phyloP scores from a whole-genome alignment of 2,888 invertebrate genomes.

The Caenorhabditis afra region DNA sequence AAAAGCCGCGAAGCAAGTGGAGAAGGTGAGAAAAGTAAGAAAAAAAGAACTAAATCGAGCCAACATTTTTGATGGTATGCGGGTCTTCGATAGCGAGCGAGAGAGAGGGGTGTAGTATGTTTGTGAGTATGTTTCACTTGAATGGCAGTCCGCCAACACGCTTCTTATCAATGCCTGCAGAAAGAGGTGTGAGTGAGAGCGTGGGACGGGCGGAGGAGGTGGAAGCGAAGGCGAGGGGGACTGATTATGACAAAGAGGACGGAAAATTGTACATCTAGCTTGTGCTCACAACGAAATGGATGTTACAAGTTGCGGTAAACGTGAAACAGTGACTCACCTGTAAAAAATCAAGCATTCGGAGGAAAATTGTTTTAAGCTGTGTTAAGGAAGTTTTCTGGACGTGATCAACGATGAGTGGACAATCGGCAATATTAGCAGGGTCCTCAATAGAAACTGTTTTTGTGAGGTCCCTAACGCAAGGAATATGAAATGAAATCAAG shows the following conservation, averaged over 20 bases:
- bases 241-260: constrained; percentile 22
- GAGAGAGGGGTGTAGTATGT: constrained; percentile 44
- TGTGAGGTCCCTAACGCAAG: too few relatives aligned
- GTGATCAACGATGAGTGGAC: too few relatives aligned
- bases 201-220: constrained; percentile 10
- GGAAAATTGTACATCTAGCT: constrained; percentile 4
- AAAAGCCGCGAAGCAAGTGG: background rate
- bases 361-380: too few relatives aligned
- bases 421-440: too few relatives aligned
- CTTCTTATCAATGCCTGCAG: constrained; percentile 44
- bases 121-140: constrained; percentile 50
- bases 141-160: constrained; percentile 47
- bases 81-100: constrained; percentile 34
- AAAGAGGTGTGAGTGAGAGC: constrained; percentile 20
- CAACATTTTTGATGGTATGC: constrained; percentile 40
- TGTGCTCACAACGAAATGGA: background rate
- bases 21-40: constrained; percentile 14
- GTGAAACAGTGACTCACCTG: too few relatives aligned
- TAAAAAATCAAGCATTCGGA: too few relatives aligned
- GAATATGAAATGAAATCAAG: too few relatives aligned
- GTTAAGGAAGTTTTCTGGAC: too few relatives aligned
- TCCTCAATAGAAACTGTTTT: too few relatives aligned
- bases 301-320: too few relatives aligned
- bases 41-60: constrained; percentile 32
- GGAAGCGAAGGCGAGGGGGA: constrained; percentile 1